Conservation (phyloP, 2,888 invertebrate species). For the Iphiclides podalirius region DNA sequence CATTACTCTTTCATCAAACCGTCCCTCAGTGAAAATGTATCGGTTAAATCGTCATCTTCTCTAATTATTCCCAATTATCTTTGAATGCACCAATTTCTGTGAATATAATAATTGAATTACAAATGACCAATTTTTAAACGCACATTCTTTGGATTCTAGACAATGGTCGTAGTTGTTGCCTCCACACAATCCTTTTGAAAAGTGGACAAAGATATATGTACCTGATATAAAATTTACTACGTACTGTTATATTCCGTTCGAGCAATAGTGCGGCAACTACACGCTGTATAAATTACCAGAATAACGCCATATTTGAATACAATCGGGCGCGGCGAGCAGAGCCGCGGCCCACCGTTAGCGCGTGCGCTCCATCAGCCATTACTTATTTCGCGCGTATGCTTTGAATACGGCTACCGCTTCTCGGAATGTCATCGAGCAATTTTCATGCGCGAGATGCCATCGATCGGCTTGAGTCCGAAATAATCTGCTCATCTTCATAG, state of each 20-base stretch:
- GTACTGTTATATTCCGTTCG: neutral
- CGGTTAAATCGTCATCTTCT: too few species aligned
- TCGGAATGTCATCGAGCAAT: slow-evolving; percentile 42
- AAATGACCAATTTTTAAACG: too few species aligned
- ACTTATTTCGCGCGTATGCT: slow-evolving; percentile 39
- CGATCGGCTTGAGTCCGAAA: slow-evolving; percentile 45
- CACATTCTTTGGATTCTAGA: too few species aligned
- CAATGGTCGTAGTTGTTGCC: too few species aligned
- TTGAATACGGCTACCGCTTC: slow-evolving; percentile 43
- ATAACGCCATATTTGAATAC: slow-evolving; percentile 41
- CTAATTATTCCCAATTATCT: too few species aligned
- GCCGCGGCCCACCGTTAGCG: slow-evolving; percentile 31
- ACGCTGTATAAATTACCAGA: slow-evolving; percentile 32
- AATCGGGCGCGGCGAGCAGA: slow-evolving; percentile 34
- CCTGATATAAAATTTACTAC: too few species aligned
- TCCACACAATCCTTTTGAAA: too few species aligned
- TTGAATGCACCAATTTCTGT: too few species aligned
- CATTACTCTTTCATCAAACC: too few species aligned
- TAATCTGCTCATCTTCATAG: slow-evolving; percentile 17
- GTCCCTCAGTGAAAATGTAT: too few species aligned
- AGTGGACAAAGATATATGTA: too few species aligned
- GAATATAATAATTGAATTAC: too few species aligned
- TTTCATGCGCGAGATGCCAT: slow-evolving; percentile 42
- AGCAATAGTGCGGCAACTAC: slow-evolving; percentile 12
- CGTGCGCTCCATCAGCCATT: slow-evolving; percentile 39